Percentiles rank a stretch among this genome's conserved stretches.
Evolutionary conservation across 2,113 vertebrate genomes (phyloP).

Genomic region (Perca schrenkii): DNA sequence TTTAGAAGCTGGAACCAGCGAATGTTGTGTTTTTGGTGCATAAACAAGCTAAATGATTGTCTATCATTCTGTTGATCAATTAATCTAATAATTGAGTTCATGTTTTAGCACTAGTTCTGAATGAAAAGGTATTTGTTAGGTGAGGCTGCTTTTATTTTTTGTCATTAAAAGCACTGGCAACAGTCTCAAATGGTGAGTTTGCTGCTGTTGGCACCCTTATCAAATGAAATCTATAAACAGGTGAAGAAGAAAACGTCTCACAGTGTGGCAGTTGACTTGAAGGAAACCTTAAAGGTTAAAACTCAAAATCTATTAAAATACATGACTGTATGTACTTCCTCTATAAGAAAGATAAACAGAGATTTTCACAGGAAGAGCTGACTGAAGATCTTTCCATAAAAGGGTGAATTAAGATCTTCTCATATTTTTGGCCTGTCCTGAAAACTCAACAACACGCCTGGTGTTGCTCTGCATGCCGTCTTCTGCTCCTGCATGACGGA

Average conservation of each 20-base stretch:
- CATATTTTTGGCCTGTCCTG: background rate
- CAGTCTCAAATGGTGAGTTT: too few species aligned
- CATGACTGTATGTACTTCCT: background rate
- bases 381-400: background rate
- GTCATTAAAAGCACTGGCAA: background rate
- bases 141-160: too few species aligned
- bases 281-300: constrained; percentile 24
- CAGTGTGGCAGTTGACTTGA: background rate
- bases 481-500: constrained; percentile 68
- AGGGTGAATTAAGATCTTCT: background rate
- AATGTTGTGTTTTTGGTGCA: background rate
- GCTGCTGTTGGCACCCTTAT: too few species aligned
- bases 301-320: constrained; percentile 11
- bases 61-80: background rate
- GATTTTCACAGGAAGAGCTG: background rate
- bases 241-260: constrained; percentile 13
- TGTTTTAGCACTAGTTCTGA: background rate
- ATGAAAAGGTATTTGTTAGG: background rate
- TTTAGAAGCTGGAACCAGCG: background rate
- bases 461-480: constrained; percentile 13
- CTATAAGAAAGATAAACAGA: background rate
- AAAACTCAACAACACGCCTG: background rate
- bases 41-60: background rate
- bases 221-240: too few species aligned
- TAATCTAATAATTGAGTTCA: background rate